phyloP scores from a whole-genome alignment of 2,113 vertebrate genomes.

The Limanda limanda region DNA sequence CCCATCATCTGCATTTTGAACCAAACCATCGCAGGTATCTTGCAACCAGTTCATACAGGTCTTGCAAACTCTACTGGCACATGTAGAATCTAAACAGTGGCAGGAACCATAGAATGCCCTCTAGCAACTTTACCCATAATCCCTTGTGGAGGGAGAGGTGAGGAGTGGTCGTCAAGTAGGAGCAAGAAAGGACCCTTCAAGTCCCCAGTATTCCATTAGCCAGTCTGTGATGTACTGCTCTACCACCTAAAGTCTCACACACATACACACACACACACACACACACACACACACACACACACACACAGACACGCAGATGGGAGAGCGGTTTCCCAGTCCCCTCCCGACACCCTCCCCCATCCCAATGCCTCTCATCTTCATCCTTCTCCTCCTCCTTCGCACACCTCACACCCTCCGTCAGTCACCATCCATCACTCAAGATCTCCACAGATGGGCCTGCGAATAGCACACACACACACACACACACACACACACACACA shows the following conservation, averaged over 20 bases:
- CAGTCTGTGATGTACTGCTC: constrained; percentile 72
- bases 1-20: neutral
- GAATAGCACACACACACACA: constrained; percentile 29
- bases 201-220: constrained; percentile 75
- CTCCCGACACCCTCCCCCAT: constrained; percentile 57
- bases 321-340: constrained; percentile 39
- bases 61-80: neutral
- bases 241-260: constrained; percentile 23
- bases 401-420: constrained; percentile 65
- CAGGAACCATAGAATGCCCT: neutral
- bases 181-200: constrained; percentile 72
- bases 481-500: constrained; percentile 11
- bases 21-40: too few relatives aligned
- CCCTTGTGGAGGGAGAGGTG: constrained; percentile 34
- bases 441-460: constrained; percentile 68
- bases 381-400: constrained; percentile 48
- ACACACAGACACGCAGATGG: too few relatives aligned
- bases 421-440: constrained; percentile 71
- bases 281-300: constrained; percentile 29
- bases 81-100: neutral
- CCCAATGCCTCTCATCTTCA: constrained; percentile 43
- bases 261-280: constrained; percentile 35
- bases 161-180: constrained; percentile 45
- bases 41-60: too few relatives aligned
- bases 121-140: constrained; percentile 21